Conservation (phyloP, 2,888 invertebrate species). For the Dendrolimus houi region DNA sequence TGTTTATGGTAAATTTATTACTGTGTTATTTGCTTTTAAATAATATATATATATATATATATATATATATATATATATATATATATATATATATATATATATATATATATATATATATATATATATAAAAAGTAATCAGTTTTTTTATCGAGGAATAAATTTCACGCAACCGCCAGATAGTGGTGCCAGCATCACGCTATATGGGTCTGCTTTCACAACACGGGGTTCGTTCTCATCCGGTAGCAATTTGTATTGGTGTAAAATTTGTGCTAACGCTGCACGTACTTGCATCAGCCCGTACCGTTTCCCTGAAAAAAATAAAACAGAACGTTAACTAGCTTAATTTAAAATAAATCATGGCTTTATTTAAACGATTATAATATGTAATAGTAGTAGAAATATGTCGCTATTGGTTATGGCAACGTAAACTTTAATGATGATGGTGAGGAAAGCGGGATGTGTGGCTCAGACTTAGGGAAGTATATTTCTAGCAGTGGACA, state of each 20-base stretch:
- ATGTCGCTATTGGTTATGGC: no score
- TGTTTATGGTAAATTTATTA: no score
- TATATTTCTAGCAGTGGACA: no score
- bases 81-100: no score
- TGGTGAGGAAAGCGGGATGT: no score
- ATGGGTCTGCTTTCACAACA: constrained; percentile 29
- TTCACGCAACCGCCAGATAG: constrained; percentile 34
- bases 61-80: no score
- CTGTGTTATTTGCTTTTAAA: no score
- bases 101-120: no score
- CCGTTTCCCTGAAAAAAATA: constrained; percentile 41
- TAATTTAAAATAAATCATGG: neutral
- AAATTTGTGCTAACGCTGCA: constrained; percentile 43
- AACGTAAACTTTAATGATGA: no score
- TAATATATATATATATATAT: no score
- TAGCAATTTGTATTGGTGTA: constrained; percentile 33
- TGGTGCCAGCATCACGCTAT: constrained; percentile 37
- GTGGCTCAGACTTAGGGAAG: no score
- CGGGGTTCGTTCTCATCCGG: constrained; percentile 29
- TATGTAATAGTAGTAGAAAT: neutral
- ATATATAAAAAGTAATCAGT: no score
- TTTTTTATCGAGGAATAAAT: constrained; percentile 29
- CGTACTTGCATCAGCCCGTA: constrained; percentile 56
- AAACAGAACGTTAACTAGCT: neutral
- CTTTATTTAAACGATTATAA: neutral